phyloP scores from a whole-genome alignment of 2,797 vertebrate species.

The Enteromius trimaculatus region DNA sequence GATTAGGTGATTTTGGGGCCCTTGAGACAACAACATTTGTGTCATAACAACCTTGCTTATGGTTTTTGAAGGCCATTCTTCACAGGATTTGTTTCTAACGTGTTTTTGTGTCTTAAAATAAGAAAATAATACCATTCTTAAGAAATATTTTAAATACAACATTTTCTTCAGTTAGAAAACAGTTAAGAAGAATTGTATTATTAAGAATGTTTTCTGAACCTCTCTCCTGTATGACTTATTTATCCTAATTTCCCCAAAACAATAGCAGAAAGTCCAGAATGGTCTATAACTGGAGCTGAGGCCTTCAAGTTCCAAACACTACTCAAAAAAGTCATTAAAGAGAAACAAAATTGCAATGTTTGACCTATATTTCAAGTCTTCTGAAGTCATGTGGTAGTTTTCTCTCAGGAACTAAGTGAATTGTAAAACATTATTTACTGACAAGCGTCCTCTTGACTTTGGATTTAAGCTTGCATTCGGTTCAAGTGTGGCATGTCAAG shows the following conservation, averaged over 20 bases:
- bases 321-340: neutral
- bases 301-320: too few relatives aligned
- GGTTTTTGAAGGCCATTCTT: neutral
- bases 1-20: too few relatives aligned
- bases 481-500: neutral
- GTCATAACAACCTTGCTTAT: neutral
- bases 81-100: too few relatives aligned
- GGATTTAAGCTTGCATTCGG: neutral
- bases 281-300: too few relatives aligned
- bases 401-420: neutral
- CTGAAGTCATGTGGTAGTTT: neutral
- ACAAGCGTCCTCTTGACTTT: neutral
- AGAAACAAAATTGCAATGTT: neutral
- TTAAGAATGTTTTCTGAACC: neutral
- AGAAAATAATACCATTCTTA: too few relatives aligned
- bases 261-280: neutral
- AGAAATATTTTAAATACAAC: neutral
- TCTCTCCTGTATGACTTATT: neutral
- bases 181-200: neutral
- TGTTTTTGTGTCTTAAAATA: neutral
- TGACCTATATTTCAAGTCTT: neutral
- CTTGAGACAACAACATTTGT: neutral
- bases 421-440: neutral
- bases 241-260: neutral
- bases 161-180: neutral